A percentile compares a stretch with the other conserved stretches of the same genome.
These are phyloP conservation scores for Darevskia nairensis DNA, from an alignment of 2,797 vertebrate genomes.

Conservation along the genomic window DNA sequence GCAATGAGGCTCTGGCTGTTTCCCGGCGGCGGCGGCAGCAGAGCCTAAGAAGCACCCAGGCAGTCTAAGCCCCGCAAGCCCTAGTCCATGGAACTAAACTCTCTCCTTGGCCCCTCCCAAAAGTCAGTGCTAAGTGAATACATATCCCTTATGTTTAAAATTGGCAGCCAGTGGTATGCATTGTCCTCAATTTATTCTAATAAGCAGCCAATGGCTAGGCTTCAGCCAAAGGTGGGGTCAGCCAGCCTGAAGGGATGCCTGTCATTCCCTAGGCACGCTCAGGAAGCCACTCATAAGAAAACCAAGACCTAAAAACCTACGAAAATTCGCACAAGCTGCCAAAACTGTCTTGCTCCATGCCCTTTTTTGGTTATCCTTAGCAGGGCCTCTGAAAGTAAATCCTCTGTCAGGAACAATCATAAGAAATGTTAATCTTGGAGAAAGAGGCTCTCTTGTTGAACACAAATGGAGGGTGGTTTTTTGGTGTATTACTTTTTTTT, in stretches of 20 bases:
- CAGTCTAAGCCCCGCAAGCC: constrained; percentile 74
- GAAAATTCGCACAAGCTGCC: constrained; percentile 82
- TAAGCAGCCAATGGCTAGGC: constrained; percentile 78
- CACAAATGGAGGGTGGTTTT: constrained; percentile 50
- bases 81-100: constrained; percentile 82
- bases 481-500: constrained; percentile 31
- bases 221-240: constrained; percentile 76
- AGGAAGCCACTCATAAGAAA: constrained; percentile 84
- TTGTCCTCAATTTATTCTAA: constrained; percentile 82
- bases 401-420: constrained; percentile 89
- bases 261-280: constrained; percentile 85
- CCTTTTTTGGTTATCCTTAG: constrained; percentile 91
- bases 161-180: constrained; percentile 79
- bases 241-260: constrained; percentile 82
- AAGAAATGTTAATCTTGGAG: constrained; percentile 88
- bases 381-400: constrained; percentile 88
- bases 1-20: constrained; percentile 69
- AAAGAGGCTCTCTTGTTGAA: constrained; percentile 76
- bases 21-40: constrained; percentile 60
- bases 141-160: constrained; percentile 84
- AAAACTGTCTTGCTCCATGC: constrained; percentile 83
- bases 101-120: constrained; percentile 88
- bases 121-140: constrained; percentile 82
- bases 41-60: constrained; percentile 68
- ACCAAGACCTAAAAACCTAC: constrained; percentile 82